These are phyloP conservation scores for Pterocles burchelli DNA, from an alignment of 2,113 vertebrate species.

Conservation along the genomic window DNA sequence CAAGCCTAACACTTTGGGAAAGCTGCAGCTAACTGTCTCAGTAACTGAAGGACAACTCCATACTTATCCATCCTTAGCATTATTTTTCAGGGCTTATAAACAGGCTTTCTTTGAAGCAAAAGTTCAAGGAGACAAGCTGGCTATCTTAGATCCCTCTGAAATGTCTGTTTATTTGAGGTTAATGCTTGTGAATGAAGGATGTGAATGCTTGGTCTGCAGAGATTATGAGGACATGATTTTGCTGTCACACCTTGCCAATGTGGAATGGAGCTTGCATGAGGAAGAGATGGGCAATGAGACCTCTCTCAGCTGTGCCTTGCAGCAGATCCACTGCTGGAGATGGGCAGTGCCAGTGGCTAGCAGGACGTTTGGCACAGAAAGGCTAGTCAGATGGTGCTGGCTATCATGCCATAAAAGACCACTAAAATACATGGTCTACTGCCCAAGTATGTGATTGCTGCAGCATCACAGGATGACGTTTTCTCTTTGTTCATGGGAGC, in stretches of 20 bases:
- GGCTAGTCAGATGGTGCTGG: neutral
- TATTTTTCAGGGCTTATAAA: neutral
- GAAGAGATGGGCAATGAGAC: neutral
- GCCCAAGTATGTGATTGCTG: neutral
- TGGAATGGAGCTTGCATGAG: neutral
- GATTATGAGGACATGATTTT: neutral
- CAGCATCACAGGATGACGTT: neutral
- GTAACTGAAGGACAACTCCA: neutral
- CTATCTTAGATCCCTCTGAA: neutral
- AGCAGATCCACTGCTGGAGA: neutral
- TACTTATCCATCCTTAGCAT: neutral
- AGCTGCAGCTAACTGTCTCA: neutral
- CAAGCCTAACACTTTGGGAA: neutral
- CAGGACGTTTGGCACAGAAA: neutral
- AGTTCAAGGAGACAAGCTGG: neutral
- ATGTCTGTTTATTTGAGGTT: neutral
- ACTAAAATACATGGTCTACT: neutral
- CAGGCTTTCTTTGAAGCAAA: neutral
- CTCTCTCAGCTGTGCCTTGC: accelerated
- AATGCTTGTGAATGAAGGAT: neutral
- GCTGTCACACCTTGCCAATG: neutral
- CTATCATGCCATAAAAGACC: neutral
- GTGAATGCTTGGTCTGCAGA: neutral
- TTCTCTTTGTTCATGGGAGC: neutral
- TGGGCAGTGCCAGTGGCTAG: neutral